Evolutionary conservation across 1,140 invertebrate species (phyloP), one percentile per base, ranked within the genome.

Genomic region (Drosophila fuyamai): DNA sequence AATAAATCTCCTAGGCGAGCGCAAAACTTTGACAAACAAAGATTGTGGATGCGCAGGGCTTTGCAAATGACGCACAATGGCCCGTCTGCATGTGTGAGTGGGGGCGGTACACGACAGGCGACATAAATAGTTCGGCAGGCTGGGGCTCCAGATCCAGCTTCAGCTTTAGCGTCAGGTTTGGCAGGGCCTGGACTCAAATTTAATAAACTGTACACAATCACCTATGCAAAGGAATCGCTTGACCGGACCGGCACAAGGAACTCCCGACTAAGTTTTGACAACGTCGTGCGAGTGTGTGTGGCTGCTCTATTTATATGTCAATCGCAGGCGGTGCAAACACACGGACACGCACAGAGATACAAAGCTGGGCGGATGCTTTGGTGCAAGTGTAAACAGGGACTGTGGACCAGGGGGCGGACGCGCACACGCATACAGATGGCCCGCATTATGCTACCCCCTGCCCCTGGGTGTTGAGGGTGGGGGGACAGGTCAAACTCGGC

Each of bases 381-480:
- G 57, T 62, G 83, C 75, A 79, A 88, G 72, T 76, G 76, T 65
- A 61, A 81, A 81, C 83, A 83, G 61, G 55, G 65, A 68, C 75
- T 48, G 72, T 80, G 29, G 29, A 23, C 23, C 23, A 23, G 23
- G 23, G 23, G 23, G 23, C 23, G 23, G 23, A 32, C 29, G 81
- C 68, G 76, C 81, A 80, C 73, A 80, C 76, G 83, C 83, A 88
- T 88, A 89, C 79, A 88, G 84, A 88, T 88, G 84, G 80, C 84
- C 84, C 85, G 84, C 84, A 88, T 88, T 84, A 88, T 78, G 68
- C 50, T 51, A 18, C 29, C 35, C 51, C 59, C 46, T 8, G 43
- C 6, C 29, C 29, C 29, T 8, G 27, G 14, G 29, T 47, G 14
- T 35, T 14, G 0, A 9, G 29, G 46, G 14, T 23, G n/a, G 1